Percentiles rank a stretch among this genome's conserved stretches.
These are phyloP conservation scores for Platysternon megacephalum DNA, from an alignment of 2,113 vertebrate species.

Conservation along the genomic window DNA sequence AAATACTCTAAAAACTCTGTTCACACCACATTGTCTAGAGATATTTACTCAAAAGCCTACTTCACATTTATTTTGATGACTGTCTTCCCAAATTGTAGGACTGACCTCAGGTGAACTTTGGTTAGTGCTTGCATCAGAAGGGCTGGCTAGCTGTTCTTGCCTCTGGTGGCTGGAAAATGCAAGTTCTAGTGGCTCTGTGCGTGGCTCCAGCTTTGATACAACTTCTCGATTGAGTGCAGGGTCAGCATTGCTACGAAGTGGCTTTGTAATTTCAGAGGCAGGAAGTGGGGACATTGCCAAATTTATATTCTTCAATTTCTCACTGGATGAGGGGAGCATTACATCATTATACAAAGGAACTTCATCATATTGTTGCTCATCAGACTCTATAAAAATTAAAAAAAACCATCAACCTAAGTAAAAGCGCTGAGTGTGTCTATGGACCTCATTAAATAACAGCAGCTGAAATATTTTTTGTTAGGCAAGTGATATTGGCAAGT, in stretches of 20 bases:
- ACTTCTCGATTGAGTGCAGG: slow-evolving; percentile 83
- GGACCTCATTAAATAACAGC: slow-evolving; percentile 64
- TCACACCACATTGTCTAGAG: too few species aligned
- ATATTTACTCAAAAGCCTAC: neutral
- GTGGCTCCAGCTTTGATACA: slow-evolving; percentile 84
- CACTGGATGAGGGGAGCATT: slow-evolving; percentile 92
- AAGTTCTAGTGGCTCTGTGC: slow-evolving; percentile 81
- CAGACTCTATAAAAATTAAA: slow-evolving; percentile 84
- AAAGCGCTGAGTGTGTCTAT: neutral
- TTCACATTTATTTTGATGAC: neutral
- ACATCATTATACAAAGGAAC: slow-evolving; percentile 96
- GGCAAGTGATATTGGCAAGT: neutral
- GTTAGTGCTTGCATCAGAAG: slow-evolving; percentile 81
- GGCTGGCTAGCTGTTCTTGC: slow-evolving; percentile 78
- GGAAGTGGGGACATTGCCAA: slow-evolving; percentile 90
- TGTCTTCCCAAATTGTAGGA: neutral
- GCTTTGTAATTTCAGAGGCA: slow-evolving; percentile 84
- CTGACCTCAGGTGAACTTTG: slow-evolving; percentile 88
- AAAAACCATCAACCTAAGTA: slow-evolving; percentile 72
- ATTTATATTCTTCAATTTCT: slow-evolving; percentile 86
- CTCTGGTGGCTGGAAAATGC: slow-evolving; percentile 83
- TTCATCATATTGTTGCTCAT: slow-evolving; percentile 87
- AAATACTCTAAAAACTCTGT: neutral
- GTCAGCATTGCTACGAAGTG: slow-evolving; percentile 84
- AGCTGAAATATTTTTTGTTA: neutral